A percentile compares a stretch with the other conserved stretches of the same genome.
phyloP scores from a whole-genome alignment of 2,888 invertebrate genomes.

The Hydropsyche betteni region DNA sequence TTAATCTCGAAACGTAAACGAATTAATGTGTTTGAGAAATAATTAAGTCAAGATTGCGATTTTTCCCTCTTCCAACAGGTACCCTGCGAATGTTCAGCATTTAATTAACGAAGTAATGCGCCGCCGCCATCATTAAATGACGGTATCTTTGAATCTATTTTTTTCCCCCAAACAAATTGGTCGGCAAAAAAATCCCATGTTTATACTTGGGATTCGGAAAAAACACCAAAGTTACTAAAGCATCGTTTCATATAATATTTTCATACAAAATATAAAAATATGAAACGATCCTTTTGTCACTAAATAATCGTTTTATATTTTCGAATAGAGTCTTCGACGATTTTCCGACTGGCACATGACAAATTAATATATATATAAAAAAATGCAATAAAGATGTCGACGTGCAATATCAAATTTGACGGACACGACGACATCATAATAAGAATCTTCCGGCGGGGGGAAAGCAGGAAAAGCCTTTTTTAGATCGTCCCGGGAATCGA shows the following conservation, averaged over 20 bases:
- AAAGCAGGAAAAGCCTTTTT: constrained; percentile 2
- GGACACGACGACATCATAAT: constrained; percentile 12
- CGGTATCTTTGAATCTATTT: constrained; percentile 22
- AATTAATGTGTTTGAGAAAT: constrained; percentile 5
- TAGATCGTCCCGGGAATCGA: neutral
- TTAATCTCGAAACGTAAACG: no score
- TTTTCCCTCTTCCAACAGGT: constrained; percentile 15
- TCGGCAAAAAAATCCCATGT: constrained; percentile 10
- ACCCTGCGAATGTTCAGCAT: constrained; percentile 9
- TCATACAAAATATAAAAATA: no score
- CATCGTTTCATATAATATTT: no score
- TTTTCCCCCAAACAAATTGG: constrained; percentile 29
- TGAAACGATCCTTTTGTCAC: no score
- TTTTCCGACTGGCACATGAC: neutral
- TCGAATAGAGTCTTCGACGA: no score
- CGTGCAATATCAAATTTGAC: constrained; percentile 4
- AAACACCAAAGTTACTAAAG: no score
- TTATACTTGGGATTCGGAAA: neutral
- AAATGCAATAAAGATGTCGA: neutral
- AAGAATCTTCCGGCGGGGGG: neutral
- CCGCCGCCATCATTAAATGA: constrained; percentile 32
- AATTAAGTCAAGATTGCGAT: constrained; percentile 29
- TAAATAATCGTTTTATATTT: no score
- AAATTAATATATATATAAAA: constrained; percentile 17
- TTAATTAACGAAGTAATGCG: constrained; percentile 42